Percentiles rank a stretch among this genome's conserved stretches.
Conservation (phyloP, 2,113 vertebrate genomes). For the Hippocampus zosterae region DNA sequence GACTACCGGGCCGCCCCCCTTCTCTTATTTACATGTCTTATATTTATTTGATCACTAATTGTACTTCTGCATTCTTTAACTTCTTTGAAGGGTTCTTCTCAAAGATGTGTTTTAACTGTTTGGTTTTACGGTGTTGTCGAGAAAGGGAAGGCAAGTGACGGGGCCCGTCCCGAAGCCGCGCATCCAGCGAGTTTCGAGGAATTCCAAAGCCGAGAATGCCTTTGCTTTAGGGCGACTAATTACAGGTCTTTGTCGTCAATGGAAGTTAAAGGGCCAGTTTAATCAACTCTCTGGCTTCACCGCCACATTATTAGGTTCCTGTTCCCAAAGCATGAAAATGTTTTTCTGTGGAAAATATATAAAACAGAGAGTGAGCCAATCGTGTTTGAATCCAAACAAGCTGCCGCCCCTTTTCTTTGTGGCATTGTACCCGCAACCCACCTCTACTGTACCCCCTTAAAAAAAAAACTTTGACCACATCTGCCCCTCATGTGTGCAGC, state of each 20-base stretch:
- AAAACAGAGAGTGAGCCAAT: conserved; percentile 28
- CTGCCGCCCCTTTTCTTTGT: conserved; percentile 44
- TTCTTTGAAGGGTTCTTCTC: conserved; percentile 50
- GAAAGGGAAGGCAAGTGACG: conserved; percentile 49
- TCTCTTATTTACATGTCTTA: too few species aligned
- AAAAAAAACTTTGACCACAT: conserved; percentile 66
- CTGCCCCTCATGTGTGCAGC: conserved; percentile 82
- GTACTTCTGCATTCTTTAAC: conserved; percentile 50
- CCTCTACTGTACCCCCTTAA: conserved; percentile 49
- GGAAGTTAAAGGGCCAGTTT: conserved; percentile 54
- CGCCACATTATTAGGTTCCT: conserved; percentile 22
- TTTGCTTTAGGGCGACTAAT: conserved; percentile 59
- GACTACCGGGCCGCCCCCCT: too few species aligned
- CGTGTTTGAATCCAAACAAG: conserved; percentile 54
- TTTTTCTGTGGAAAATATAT: conserved; percentile 45
- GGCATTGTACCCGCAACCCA: conserved; percentile 56
- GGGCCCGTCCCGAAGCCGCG: conserved; percentile 42
- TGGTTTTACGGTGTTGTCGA: conserved; percentile 54
- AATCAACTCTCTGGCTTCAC: conserved; percentile 48
- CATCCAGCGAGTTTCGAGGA: conserved; percentile 45
- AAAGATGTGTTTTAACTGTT: conserved; percentile 46
- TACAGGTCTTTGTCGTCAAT: conserved; percentile 59
- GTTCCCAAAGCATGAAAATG: conserved; percentile 25
- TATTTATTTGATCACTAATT: conserved; percentile 20
- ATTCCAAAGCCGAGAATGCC: conserved; percentile 55